phyloP scores from a whole-genome alignment of 2,113 vertebrate genomes.

The Sceloporus tristichus region DNA sequence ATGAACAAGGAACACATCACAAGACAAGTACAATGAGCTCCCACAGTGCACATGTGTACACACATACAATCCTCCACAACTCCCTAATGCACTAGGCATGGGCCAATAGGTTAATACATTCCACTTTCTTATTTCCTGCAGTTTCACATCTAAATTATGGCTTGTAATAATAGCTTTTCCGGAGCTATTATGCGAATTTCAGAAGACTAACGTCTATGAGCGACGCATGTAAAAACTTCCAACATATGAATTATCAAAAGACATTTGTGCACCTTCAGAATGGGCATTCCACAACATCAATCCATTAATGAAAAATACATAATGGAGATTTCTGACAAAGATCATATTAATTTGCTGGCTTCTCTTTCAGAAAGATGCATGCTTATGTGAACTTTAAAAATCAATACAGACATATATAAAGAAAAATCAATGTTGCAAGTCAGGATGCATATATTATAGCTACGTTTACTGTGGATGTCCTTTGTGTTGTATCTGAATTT shows the following conservation, averaged over 20 bases:
- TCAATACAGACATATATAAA: slow-evolving; percentile 58
- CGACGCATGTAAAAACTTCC: slow-evolving; percentile 26
- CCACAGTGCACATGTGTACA: background rate
- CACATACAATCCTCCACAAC: background rate
- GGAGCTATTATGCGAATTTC: slow-evolving; percentile 54
- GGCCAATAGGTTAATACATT: background rate
- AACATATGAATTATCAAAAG: slow-evolving; percentile 1
- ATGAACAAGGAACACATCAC: background rate
- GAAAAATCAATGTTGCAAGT: slow-evolving; percentile 62
- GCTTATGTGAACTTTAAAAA: slow-evolving; percentile 64
- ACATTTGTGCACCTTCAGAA: background rate
- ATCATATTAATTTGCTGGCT: slow-evolving; percentile 52
- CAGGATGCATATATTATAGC: slow-evolving; percentile 55
- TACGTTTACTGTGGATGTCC: slow-evolving; percentile 48
- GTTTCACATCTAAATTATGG: slow-evolving; percentile 49
- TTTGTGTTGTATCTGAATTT: slow-evolving; percentile 51
- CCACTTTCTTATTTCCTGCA: slow-evolving; percentile 33
- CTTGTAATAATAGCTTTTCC: slow-evolving; percentile 38
- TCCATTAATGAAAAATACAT: slow-evolving; percentile 38
- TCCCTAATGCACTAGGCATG: background rate
- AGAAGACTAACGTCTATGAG: background rate
- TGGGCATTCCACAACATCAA: background rate
- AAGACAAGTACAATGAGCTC: background rate
- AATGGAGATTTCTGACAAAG: slow-evolving; percentile 14
- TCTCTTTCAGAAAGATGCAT: slow-evolving; percentile 52